A percentile compares a stretch with the other conserved stretches of the same genome.
These are phyloP conservation scores for Rhinogobius similis DNA, from an alignment of 2,113 vertebrate species.

Conservation along the genomic window DNA sequence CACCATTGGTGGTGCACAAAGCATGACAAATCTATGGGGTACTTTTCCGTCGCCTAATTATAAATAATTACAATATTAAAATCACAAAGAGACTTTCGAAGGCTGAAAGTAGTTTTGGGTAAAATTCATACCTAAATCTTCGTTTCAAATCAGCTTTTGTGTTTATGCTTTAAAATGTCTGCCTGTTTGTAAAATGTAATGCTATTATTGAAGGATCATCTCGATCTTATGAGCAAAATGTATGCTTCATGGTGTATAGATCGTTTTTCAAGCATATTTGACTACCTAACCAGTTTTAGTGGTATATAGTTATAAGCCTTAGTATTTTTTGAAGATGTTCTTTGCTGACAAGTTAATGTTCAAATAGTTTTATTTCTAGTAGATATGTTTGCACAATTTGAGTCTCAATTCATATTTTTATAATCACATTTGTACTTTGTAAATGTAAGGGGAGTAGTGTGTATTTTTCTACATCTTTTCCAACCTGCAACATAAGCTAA, in stretches of 20 bases:
- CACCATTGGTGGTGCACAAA: constrained; percentile 43
- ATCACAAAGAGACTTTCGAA: constrained; percentile 35
- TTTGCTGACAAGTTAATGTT: constrained; percentile 58
- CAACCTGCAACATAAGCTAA: constrained; percentile 72
- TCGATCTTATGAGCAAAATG: constrained; percentile 25
- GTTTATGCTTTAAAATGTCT: constrained; percentile 50
- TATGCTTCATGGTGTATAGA: constrained; percentile 34
- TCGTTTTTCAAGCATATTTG: constrained; percentile 52
- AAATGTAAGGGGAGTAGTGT: constrained; percentile 53
- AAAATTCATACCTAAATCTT: constrained; percentile 36
- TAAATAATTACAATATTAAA: constrained; percentile 18
- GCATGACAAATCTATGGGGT: constrained; percentile 67
- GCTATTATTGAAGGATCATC: constrained; percentile 26
- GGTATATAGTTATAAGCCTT: constrained; percentile 50
- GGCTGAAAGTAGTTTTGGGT: constrained; percentile 37
- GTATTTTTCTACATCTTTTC: constrained; percentile 52
- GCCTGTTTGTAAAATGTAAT: constrained; percentile 21
- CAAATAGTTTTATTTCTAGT: constrained; percentile 57
- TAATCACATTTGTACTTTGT: constrained; percentile 65
- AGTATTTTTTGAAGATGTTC: constrained; percentile 33
- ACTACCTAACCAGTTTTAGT: constrained; percentile 71
- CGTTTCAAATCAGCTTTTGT: constrained; percentile 27
- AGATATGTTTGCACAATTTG: constrained; percentile 72
- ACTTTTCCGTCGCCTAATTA: constrained; percentile 44
- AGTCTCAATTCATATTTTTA: constrained; percentile 67